Base-by-base conservation (phyloP, 2,888 invertebrate genomes). In the Pollenia labialis region DNA sequence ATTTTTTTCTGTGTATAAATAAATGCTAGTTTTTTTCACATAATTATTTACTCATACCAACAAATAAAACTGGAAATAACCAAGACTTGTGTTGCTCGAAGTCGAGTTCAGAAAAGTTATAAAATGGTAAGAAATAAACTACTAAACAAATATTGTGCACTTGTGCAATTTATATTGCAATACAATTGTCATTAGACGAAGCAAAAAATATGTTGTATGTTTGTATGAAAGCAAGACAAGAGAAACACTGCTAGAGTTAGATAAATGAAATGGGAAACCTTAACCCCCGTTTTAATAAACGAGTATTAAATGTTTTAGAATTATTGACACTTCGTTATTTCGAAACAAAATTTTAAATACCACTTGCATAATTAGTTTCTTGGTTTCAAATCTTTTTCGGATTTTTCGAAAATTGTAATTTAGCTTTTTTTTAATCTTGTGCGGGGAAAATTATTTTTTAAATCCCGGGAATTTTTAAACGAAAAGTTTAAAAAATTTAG, bases 131-230 rank as follows among this genome's bases (percentile, higher is more conserved):
- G 8, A 11, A 56, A 90, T 32, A 91, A 76, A 90, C 89, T 90
- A 40, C 10, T 90, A 91, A 89, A 89, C 91, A 90, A 91, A 91
- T 92, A 91, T 91, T 91, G 92, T 91, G 91, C 92, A 91, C 92
- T 91, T 90, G 92, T 92, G 90, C 90, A 91, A 90, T 92, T 91
- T 92, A 91, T 92, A 91, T 91, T 89, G 91, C 91, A 91, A 92
- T 91, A 90, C 91, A 91, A 91, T 92, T 92, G 92, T 91, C 91
- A 91, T 92, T 91, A 91, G 91, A 91, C 90, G 90, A 90, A 84
- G 52, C 18, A 58, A 52, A 79, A 79, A 60, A 40, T 18, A 10
- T 44, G 18, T 18, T 44, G 18, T 32, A 32, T 32, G 32, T 32
- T 0, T 32, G 32, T 32, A 42, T 56, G 14, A 62, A 64, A 16